These are phyloP conservation scores for Harpalus rufipes DNA, from an alignment of 2,888 invertebrate species.

Conservation along the genomic window DNA sequence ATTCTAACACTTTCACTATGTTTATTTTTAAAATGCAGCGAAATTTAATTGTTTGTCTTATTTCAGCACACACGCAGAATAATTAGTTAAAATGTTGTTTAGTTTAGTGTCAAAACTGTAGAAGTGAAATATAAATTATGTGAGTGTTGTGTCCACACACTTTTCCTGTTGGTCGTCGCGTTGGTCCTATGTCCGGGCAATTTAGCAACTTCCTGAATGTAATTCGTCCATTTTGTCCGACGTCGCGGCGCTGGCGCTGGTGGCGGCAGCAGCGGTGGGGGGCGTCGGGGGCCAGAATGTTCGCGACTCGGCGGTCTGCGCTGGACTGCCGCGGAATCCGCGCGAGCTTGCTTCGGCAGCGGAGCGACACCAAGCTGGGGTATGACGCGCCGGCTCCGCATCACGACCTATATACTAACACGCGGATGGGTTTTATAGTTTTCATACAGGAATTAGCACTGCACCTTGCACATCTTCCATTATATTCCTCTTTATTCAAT, in stretches of 20 bases:
- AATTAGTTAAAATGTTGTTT: conserved; percentile 9
- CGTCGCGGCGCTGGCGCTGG: neutral
- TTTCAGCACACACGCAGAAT: conserved; percentile 12
- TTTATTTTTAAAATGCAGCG: neutral
- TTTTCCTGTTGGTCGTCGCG: conserved; percentile 49
- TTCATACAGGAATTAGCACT: too few species aligned
- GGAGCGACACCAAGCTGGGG: neutral
- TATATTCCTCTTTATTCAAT: too few species aligned
- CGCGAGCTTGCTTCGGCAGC: neutral
- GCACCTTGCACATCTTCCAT: too few species aligned
- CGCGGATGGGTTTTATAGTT: neutral
- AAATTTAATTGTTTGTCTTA: conserved; percentile 3
- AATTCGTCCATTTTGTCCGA: conserved; percentile 56
- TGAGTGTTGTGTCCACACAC: conserved; percentile 4
- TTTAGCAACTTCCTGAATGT: conserved; percentile 56
- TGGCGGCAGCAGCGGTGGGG: neutral
- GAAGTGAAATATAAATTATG: neutral
- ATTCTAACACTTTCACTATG: conserved; percentile 9
- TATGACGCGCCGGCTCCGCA: conserved; percentile 17
- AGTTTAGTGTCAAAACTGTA: neutral
- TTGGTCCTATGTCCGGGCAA: conserved; percentile 60
- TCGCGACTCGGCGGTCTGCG: conserved; percentile 50
- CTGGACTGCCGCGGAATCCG: conserved; percentile 44
- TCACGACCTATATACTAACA: neutral
- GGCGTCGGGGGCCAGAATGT: conserved; percentile 19